Conservation (phyloP, 1,140 invertebrate genomes). For the Lerema accius region DNA sequence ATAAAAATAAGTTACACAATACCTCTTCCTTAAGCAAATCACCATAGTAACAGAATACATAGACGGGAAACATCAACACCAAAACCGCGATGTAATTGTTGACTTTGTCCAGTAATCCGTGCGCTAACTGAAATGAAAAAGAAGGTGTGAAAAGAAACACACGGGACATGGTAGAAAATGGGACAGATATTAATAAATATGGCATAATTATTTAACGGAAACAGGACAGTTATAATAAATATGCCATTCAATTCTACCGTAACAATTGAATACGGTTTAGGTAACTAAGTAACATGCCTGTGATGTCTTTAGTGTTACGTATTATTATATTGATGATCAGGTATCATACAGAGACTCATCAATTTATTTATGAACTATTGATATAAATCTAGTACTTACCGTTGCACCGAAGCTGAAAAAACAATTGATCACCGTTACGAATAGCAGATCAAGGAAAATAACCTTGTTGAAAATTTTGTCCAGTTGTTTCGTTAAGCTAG, state of each 20-base stretch:
- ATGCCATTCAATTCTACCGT: too few species aligned
- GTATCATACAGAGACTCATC: too few species aligned
- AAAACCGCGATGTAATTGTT: conserved; percentile 41
- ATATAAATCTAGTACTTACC: conserved; percentile 36
- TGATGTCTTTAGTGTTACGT: too few species aligned
- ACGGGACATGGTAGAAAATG: too few species aligned
- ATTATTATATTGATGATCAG: too few species aligned
- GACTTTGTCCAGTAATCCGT: conserved; percentile 33
- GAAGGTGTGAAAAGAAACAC: too few species aligned
- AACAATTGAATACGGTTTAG: too few species aligned
- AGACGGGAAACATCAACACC: conserved; percentile 41
- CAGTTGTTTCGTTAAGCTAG: conserved; percentile 39
- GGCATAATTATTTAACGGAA: too few species aligned
- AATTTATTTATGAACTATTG: not conserved
- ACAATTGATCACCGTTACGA: conserved; percentile 41
- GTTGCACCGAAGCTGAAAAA: conserved; percentile 51
- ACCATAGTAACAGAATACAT: conserved; percentile 48
- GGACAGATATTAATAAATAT: too few species aligned
- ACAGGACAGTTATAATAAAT: too few species aligned
- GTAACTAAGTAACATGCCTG: too few species aligned
- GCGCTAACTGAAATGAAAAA: conserved; percentile 44
- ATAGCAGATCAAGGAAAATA: conserved; percentile 48
- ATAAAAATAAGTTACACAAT: not conserved
- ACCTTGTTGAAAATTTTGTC: conserved; percentile 48
- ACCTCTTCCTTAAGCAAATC: conserved; percentile 46